Evolutionary conservation across 2,113 vertebrate genomes (phyloP), one percentile per base, ranked within the genome.

Genomic region (Amazona vittata): DNA sequence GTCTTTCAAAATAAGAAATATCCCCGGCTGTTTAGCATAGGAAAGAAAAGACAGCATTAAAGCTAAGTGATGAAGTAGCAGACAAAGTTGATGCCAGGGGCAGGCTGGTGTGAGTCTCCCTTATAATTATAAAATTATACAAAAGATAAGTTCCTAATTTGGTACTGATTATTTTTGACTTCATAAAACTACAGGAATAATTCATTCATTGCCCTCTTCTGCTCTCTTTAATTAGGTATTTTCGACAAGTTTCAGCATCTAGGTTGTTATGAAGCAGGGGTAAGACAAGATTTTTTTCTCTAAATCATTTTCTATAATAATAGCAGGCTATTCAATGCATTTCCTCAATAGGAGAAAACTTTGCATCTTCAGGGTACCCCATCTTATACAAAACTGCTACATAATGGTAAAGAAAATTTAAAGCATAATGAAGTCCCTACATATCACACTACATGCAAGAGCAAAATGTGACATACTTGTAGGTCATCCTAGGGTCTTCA

Each of bases 141-240:
- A 89, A 94, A 93, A 92, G 57, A 87, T 74, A 53, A 82, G 39
- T 89, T 93, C 80, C 35, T 73, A 92, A 87, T 96, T 95, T 92
- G 65, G 83, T 89, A 65, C 83, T 89, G 94, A 91, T 95, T 94
- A 93, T 86, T 97, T 96, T 84, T 96, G 1, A 59, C 83, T 96
- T 94, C 69, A 76, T 73, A 53, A 89, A 95, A 73, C 91, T 84
- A 85, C 67, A 85, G 46, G 59, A 46, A 93, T 94, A 97, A 97
- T 96, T 92, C 83, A 94, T 96, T 96, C 94, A 92, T 89, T 96
- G 94, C 95, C 96, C 96, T 96, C 94, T 96, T 85, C 89, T 85
- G 81, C 62, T 76, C 69, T 59, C 17, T 87, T 81, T 94, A 96
- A 97, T 96, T 96, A 94, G 81, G 28, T 69, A 80, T 94, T 96